A percentile compares a stretch with the other conserved stretches of the same genome.
Conservation (phyloP, 2,113 vertebrate species). For the Ptilonorhynchus violaceus region DNA sequence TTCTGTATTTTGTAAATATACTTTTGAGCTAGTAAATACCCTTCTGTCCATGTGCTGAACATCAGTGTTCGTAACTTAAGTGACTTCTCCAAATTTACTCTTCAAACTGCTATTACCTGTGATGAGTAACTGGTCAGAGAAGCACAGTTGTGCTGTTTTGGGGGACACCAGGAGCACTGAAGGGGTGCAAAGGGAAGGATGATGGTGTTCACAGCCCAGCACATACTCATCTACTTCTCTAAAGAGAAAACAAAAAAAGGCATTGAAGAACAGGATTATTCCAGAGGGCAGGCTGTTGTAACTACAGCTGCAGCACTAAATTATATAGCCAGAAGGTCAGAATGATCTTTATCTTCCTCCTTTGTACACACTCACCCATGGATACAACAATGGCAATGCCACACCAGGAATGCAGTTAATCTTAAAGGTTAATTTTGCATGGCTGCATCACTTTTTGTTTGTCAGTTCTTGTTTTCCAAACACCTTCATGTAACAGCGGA, state of each 20-base stretch:
- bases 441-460: too few species aligned
- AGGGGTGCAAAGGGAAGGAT: neutral
- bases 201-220: neutral
- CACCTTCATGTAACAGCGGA: neutral
- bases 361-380: neutral
- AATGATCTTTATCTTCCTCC: neutral
- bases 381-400: neutral
- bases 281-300: neutral
- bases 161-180: neutral
- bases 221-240: neutral
- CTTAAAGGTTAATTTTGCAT: neutral
- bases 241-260: neutral
- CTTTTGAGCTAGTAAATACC: neutral
- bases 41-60: rapidly evolving
- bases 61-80: neutral
- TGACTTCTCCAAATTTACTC: neutral
- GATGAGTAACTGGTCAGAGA: neutral
- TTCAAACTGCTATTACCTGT: neutral
- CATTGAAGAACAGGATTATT: neutral
- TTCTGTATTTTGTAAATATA: neutral
- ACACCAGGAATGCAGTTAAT: neutral
- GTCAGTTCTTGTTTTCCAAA: neutral
- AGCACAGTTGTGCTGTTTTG: rapidly evolving
- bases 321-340: neutral
- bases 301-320: neutral